Evolutionary conservation across 2,888 invertebrate genomes (phyloP).

Genomic region (Zele albiditarsus): DNA sequence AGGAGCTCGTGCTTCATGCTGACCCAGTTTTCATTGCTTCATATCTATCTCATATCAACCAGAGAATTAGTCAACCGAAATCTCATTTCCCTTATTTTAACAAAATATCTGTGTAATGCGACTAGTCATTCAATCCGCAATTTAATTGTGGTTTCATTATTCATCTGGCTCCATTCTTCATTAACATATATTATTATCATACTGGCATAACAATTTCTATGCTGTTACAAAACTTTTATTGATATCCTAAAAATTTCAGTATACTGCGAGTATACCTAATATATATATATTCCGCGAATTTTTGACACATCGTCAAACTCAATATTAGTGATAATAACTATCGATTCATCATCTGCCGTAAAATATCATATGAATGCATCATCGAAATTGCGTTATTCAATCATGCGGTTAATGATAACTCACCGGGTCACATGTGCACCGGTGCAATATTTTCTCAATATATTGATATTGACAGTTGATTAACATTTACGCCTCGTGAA

Average conservation of each 20-base stretch:
- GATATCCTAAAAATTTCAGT: no score
- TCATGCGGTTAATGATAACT: not conserved
- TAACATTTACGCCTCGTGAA: not conserved
- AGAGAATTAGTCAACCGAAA: not conserved
- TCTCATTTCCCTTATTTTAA: not conserved
- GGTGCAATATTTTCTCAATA: slow-evolving; percentile 3
- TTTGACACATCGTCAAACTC: not conserved
- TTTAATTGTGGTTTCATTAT: not conserved
- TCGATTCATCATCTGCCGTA: not conserved
- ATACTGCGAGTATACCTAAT: no score
- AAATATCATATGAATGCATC: not conserved
- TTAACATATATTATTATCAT: no score
- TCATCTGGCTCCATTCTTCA: not conserved
- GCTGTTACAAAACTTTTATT: no score
- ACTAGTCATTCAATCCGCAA: not conserved
- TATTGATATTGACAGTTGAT: slow-evolving; percentile 1
- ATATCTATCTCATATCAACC: not conserved
- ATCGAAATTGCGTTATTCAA: not conserved
- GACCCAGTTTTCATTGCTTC: slow-evolving; percentile 22
- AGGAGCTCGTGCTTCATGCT: not conserved
- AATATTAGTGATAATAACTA: not conserved
- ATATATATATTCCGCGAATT: no score
- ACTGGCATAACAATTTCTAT: no score
- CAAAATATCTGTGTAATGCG: not conserved
- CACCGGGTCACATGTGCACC: not conserved